phyloP scores from a whole-genome alignment of 2,888 invertebrate species.

The Drosophila sordidapex region DNA sequence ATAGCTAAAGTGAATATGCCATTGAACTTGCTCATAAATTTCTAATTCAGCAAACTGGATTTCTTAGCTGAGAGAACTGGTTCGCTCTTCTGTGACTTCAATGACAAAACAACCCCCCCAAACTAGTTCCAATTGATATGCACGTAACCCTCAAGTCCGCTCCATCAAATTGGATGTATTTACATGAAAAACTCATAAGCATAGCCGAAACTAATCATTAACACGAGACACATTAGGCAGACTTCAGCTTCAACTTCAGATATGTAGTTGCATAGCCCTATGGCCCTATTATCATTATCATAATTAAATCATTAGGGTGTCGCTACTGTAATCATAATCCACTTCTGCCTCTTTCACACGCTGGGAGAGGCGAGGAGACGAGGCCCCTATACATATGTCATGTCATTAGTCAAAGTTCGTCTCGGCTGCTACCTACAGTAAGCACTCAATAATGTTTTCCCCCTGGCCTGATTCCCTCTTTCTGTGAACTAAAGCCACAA shows the following conservation, averaged over 20 bases:
- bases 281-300: slow-evolving; percentile 65
- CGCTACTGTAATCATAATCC: slow-evolving; percentile 47
- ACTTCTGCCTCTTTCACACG: slow-evolving; percentile 40
- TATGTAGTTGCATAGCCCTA: slow-evolving; percentile 17
- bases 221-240: slow-evolving; percentile 7
- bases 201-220: slow-evolving; percentile 33
- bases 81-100: neutral
- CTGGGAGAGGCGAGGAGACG: neutral
- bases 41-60: neutral
- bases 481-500: slow-evolving; percentile 33
- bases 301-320: slow-evolving; percentile 75
- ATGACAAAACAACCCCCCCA: neutral
- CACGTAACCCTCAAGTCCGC: slow-evolving; percentile 1
- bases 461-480: neutral
- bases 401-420: slow-evolving; percentile 68
- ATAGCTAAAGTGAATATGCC: neutral
- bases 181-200: slow-evolving; percentile 38
- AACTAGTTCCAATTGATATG: slow-evolving; percentile 29
- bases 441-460: slow-evolving; percentile 30
- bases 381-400: slow-evolving; percentile 57
- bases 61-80: neutral
- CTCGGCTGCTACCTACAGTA: slow-evolving; percentile 42
- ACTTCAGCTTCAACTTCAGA: slow-evolving; percentile 14
- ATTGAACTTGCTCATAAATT: neutral
- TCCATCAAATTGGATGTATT: slow-evolving; percentile 20